Evolutionary conservation across 2,797 vertebrate species (phyloP), one percentile per base, ranked within the genome.

Genomic region (Lophotriccus pileatus): DNA sequence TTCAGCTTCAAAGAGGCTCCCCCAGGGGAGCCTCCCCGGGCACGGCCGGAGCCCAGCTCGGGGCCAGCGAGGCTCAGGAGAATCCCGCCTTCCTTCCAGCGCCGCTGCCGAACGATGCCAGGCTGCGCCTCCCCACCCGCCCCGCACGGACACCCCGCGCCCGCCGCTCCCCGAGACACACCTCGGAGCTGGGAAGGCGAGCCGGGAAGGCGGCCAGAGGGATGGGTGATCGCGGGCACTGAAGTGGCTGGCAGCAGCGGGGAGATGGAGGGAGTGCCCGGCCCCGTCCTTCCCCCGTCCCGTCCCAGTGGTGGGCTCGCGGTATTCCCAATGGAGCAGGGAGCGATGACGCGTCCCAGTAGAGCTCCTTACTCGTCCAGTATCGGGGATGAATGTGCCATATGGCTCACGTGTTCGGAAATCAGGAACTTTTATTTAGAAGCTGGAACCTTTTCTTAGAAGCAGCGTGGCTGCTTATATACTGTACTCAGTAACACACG

Each of bases 1-100:
- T 12, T 21, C 28, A 14, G 2, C 41, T 55, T 22, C 2, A 0
- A 49, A 49, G 25, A 5, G 18, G 34, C 34, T 47, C 3, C 15
- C 32, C 30, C 43, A 14, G 49, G 49, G 25, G 25, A 50, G 27
- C 25, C 25, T 28, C 49, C 27, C 47, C 47, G 12, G 41, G 15
- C 41, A 41, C 41, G 41, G 41, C 41, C 41, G 41, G 41, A 16
- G 41, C 41, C 41, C 41, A 41, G 37, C 41, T 41, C 41, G 41
- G 39, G 24, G 58, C 27, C 36, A 27, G 11, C 58, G 25, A 44
- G 17, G 25, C 36, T 39, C 34, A 6, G 15, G 19, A 2, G 32
- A 23, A 16, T 50, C 6, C 53, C 19, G 30, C 37, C 2, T 6
- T 5, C 16, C 13, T 6, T 6, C 20, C 13, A 4, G 6, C 1